Conservation (phyloP, 2,797 vertebrate genomes). For the Alca torda region DNA sequence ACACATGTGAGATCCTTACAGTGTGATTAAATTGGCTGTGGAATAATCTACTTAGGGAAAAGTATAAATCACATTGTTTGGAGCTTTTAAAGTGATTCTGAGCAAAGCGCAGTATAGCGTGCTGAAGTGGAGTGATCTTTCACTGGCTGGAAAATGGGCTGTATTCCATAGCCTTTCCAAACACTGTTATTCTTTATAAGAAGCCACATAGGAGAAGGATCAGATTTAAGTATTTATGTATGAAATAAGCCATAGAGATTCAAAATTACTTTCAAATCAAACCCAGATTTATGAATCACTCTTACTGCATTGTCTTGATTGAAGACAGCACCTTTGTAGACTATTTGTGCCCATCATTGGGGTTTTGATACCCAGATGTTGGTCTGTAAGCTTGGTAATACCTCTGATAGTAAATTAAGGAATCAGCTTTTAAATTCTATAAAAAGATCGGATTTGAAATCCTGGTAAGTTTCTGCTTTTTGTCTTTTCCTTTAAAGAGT, state of each 20-base stretch:
- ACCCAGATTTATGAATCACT: background rate
- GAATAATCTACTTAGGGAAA: background rate
- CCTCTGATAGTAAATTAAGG: background rate
- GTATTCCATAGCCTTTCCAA: slow-evolving; percentile 5
- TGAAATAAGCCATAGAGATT: background rate
- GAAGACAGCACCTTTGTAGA: background rate
- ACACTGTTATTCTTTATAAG: background rate
- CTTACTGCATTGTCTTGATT: background rate
- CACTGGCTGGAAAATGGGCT: slow-evolving; percentile 8
- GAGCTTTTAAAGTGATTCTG: background rate
- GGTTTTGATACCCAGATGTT: background rate
- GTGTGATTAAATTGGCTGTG: background rate
- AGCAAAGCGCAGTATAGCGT: accelerated
- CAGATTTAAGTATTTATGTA: slow-evolving; percentile 10
- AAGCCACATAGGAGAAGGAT: slow-evolving; percentile 12
- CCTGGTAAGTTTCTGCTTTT: background rate
- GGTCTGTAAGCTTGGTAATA: background rate
- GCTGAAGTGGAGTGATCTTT: background rate
- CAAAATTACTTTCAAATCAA: slow-evolving; percentile 41
- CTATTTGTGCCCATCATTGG: background rate
- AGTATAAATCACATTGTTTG: background rate
- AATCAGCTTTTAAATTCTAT: background rate
- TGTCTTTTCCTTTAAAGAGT: background rate
- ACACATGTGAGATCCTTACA: background rate
- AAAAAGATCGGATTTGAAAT: background rate